These are phyloP conservation scores for Dipodomys stephensi DNA, from an alignment of 2,113 vertebrate genomes.

Conservation along the genomic window DNA sequence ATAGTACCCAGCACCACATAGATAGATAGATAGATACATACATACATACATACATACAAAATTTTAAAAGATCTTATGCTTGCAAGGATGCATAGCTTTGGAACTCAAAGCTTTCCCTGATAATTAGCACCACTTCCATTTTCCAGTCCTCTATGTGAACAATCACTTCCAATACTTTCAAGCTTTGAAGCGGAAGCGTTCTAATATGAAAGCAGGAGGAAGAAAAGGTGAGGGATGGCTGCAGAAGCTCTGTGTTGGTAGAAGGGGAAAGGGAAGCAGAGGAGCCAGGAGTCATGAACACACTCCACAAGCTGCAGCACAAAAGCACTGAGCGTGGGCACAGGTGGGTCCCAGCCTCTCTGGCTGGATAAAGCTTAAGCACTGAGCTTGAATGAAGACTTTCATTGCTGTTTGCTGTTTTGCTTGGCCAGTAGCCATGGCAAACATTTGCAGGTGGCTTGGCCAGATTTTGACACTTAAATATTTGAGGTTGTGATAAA, in stretches of 20 bases:
- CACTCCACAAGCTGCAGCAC: constrained; percentile 69
- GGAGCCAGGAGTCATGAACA: constrained; percentile 71
- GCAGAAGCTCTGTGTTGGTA: not conserved
- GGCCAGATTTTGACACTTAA: constrained; percentile 92
- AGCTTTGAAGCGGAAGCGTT: constrained; percentile 7
- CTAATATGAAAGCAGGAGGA: not conserved
- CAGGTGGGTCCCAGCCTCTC: constrained; percentile 88
- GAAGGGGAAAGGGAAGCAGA: not conserved
- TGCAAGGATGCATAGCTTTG: not conserved
- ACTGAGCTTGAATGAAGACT: constrained; percentile 88
- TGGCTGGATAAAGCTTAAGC: constrained; percentile 82
- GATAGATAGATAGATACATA: too few species aligned
- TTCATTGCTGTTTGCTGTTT: constrained; percentile 91
- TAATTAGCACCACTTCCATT: constrained; percentile 48
- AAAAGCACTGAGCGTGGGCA: constrained; percentile 81
- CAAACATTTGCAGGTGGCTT: constrained; percentile 94
- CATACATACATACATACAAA: too few species aligned
- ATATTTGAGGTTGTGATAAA: constrained; percentile 93
- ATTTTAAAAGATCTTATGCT: constrained; percentile 3
- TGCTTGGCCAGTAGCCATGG: constrained; percentile 89
- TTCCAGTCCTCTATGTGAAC: constrained; percentile 66
- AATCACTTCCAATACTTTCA: not conserved
- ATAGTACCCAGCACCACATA: too few species aligned
- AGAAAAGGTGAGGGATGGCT: not conserved
- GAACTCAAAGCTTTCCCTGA: constrained; percentile 63